These are phyloP conservation scores for Hipparchia sbordonii DNA, from an alignment of 2,888 invertebrate species.

Conservation along the genomic window DNA sequence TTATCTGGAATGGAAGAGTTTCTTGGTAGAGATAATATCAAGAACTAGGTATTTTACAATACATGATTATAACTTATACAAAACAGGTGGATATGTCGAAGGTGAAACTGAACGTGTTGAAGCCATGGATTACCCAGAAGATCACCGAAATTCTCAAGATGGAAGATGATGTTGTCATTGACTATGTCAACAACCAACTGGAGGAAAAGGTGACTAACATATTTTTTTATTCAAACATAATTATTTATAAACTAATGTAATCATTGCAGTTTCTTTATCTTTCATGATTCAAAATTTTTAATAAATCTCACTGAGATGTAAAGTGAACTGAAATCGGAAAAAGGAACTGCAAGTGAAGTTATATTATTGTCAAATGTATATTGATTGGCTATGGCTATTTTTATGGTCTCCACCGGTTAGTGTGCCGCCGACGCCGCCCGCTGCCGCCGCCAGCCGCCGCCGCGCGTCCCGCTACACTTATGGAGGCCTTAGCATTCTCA, in stretches of 20 bases:
- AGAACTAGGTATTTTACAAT: no score
- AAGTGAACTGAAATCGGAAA: constrained; percentile 24
- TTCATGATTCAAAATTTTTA: constrained; percentile 8
- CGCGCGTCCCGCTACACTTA: constrained; percentile 69
- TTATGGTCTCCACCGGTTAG: constrained; percentile 81
- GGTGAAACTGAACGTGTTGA: constrained; percentile 98
- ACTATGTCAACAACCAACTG: constrained; percentile 99
- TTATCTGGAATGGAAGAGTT: no score
- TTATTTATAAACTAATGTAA: constrained; percentile 68
- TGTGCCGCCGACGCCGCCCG: constrained; percentile 67
- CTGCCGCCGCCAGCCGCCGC: constrained; percentile 64
- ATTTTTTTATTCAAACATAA: constrained; percentile 41
- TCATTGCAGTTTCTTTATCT: constrained; percentile 78
- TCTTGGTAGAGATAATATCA: no score
- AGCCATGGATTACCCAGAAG: constrained; percentile 99
- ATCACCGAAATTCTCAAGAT: constrained; percentile 97
- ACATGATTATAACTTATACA: background rate
- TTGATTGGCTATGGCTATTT: constrained; percentile 83
- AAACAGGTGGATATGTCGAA: constrained; percentile 96
- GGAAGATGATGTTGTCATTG: constrained; percentile 99
- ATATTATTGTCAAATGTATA: constrained; percentile 72
- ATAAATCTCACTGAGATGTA: background rate
- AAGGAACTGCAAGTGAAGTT: constrained; percentile 78
- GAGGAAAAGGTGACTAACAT: constrained; percentile 91
- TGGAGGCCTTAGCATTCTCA: constrained; percentile 80